Evolutionary conservation across 2,797 vertebrate genomes (phyloP).

Genomic region (Dipus sagitta): DNA sequence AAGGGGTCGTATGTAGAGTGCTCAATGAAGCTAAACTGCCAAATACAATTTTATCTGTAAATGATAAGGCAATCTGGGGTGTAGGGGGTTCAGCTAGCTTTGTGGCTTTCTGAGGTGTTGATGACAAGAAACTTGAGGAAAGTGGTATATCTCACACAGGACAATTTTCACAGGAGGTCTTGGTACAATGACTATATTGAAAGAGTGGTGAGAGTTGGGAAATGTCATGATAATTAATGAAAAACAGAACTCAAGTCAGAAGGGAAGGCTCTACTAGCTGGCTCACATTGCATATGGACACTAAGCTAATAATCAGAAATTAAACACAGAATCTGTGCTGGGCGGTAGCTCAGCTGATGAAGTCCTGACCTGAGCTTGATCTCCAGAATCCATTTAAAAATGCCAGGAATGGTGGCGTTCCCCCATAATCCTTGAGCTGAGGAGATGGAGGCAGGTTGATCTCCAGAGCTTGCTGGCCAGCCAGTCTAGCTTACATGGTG

Average conservation of each 20-base stretch:
- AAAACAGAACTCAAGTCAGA: background rate
- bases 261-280: background rate
- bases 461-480: too few species aligned
- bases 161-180: background rate
- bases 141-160: background rate
- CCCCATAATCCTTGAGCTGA: too few species aligned
- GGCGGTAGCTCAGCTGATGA: too few species aligned
- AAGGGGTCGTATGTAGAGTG: background rate
- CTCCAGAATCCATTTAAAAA: too few species aligned
- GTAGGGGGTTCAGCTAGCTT: background rate
- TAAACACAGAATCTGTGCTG: too few species aligned
- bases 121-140: background rate
- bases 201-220: background rate
- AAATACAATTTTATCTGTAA: background rate
- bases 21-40: background rate
- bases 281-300: background rate
- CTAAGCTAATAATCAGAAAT: background rate
- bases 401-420: too few species aligned
- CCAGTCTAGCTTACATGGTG: too few species aligned
- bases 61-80: background rate
- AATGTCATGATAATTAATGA: background rate
- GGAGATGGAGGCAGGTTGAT: too few species aligned
- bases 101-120: background rate
- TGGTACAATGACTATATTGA: background rate
- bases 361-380: too few species aligned